These are phyloP conservation scores for Pogonocichla stellata DNA, from an alignment of 2,113 vertebrate species.

Conservation along the genomic window DNA sequence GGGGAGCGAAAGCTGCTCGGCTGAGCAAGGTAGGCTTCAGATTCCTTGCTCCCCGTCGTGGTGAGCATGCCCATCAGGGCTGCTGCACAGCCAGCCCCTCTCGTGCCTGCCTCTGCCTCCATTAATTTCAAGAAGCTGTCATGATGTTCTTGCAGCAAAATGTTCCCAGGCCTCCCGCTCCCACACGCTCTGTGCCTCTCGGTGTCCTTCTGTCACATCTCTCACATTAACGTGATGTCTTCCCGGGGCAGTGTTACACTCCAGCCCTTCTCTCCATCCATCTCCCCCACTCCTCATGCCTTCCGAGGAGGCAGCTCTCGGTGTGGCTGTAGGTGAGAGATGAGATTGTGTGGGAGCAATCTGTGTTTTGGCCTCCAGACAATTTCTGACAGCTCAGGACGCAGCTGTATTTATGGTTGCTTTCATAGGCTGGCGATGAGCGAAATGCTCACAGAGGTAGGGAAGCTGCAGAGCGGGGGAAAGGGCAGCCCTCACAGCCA, in stretches of 20 bases:
- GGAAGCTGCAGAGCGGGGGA: background rate
- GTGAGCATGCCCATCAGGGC: background rate
- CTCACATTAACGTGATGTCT: background rate
- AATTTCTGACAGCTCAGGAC: background rate
- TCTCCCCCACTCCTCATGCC: background rate
- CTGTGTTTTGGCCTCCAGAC: slow-evolving; percentile 24
- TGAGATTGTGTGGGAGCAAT: background rate
- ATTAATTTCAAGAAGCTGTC: slow-evolving; percentile 44
- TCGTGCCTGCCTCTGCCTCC: background rate
- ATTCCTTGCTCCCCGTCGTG: fast-evolving
- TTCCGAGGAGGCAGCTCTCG: background rate
- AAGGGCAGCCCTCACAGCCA: background rate
- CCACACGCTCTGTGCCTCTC: background rate
- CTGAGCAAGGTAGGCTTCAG: background rate
- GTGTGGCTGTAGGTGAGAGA: slow-evolving; percentile 40
- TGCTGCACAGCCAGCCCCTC: background rate
- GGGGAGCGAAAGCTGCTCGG: background rate
- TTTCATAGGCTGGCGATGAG: background rate
- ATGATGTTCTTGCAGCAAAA: slow-evolving; percentile 31
- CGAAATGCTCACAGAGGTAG: fast-evolving
- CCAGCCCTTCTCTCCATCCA: slow-evolving; percentile 36
- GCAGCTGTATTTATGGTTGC: background rate
- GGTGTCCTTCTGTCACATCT: slow-evolving; percentile 42
- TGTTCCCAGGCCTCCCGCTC: background rate
- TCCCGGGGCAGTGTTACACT: background rate